Percentiles rank a stretch among this genome's conserved stretches.
Evolutionary conservation across 2,888 invertebrate genomes (phyloP).

Genomic region (Lepidonotus clava): DNA sequence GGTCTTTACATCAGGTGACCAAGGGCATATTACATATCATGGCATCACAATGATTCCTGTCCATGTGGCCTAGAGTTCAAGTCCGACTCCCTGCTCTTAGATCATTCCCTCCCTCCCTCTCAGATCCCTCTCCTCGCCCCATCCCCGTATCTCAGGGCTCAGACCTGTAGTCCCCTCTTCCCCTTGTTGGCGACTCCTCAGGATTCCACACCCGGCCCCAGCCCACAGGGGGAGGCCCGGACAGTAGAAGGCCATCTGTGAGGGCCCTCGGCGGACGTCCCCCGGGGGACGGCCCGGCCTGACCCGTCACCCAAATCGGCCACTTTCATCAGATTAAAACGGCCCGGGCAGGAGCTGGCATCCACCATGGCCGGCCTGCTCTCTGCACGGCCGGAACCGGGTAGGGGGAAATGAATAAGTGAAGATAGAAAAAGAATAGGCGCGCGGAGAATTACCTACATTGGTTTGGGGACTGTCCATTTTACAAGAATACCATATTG

Average conservation of each 20-base stretch:
- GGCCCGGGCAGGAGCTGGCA: slow-evolving; percentile 6
- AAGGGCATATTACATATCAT: too few relatives aligned
- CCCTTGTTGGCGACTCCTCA: slow-evolving; percentile 37
- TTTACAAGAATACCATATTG: too few relatives aligned
- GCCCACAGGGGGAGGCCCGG: background rate
- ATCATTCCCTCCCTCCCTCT: too few relatives aligned
- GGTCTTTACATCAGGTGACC: too few relatives aligned
- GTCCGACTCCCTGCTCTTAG: too few relatives aligned
- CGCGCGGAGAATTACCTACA: too few relatives aligned
- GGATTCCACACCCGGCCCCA: background rate
- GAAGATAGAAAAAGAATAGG: background rate
- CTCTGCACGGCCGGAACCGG: too few relatives aligned
- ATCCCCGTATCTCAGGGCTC: too few relatives aligned
- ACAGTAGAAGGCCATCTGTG: slow-evolving; percentile 13
- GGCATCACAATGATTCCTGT: too few relatives aligned
- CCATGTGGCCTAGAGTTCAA: too few relatives aligned
- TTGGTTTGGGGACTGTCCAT: too few relatives aligned
- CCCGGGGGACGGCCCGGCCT: slow-evolving; percentile 4
- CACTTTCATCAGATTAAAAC: slow-evolving; percentile 45
- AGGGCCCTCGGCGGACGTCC: background rate
- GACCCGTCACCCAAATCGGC: slow-evolving; percentile 32
- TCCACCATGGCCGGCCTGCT: slow-evolving; percentile 40
- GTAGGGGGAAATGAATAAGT: background rate
- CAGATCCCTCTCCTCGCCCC: too few relatives aligned
- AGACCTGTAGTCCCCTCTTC: background rate